Percentiles rank a stretch among this genome's conserved stretches.
These are phyloP conservation scores for Psilopsiagon aurifrons DNA, from an alignment of 2,113 vertebrate genomes.

Conservation along the genomic window DNA sequence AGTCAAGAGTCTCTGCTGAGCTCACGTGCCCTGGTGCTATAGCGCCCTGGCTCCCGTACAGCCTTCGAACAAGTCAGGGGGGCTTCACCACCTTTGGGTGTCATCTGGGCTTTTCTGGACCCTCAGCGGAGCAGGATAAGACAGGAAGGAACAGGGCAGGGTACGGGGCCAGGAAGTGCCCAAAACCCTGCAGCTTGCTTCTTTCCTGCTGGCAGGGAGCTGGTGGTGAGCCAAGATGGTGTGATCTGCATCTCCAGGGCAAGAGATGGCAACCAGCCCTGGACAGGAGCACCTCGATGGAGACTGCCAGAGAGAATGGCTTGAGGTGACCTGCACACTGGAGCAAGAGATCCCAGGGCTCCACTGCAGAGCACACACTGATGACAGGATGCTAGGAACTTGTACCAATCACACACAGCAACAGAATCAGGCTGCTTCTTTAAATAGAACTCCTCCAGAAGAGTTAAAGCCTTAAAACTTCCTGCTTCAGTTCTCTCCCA, in stretches of 20 bases:
- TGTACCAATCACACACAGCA: background rate
- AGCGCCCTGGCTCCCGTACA: background rate
- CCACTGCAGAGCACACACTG: background rate
- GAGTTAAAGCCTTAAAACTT: background rate
- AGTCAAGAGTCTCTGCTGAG: background rate
- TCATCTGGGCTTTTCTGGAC: background rate
- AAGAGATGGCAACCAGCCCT: background rate
- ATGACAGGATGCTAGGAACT: background rate
- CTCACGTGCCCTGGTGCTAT: background rate
- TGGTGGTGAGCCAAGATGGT: background rate
- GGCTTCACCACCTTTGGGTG: background rate
- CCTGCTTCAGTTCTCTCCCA: background rate
- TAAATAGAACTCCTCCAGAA: constrained; percentile 3
- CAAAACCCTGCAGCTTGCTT: background rate
- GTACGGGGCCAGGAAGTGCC: accelerated
- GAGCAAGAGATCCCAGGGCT: background rate
- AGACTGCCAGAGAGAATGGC: background rate
- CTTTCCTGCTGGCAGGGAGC: background rate
- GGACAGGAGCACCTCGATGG: background rate
- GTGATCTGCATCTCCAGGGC: background rate
- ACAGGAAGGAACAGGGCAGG: background rate
- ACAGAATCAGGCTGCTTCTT: background rate
- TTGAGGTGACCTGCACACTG: background rate
- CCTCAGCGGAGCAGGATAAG: background rate
- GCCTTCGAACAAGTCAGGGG: background rate